These are phyloP conservation scores for Rhinoptilus africanus DNA, from an alignment of 2,113 vertebrate genomes.

Conservation along the genomic window DNA sequence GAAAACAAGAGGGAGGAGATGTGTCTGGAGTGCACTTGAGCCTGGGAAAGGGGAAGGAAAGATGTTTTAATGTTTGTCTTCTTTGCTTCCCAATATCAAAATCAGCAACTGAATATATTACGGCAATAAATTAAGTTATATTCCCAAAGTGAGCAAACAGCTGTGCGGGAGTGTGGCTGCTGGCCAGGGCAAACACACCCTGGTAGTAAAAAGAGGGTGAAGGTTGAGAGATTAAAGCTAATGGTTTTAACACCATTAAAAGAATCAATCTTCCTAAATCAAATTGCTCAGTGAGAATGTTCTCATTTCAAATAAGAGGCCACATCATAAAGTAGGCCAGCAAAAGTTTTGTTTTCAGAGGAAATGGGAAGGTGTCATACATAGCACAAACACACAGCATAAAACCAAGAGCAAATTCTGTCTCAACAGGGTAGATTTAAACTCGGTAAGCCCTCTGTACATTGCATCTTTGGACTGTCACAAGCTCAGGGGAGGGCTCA, in stretches of 20 bases:
- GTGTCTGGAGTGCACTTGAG: neutral
- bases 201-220: neutral
- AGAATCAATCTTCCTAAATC: neutral
- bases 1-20: neutral
- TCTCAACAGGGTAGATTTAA: neutral
- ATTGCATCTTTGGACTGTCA: neutral
- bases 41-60: slow-evolving; percentile 50
- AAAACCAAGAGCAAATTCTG: neutral
- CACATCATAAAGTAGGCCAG: neutral
- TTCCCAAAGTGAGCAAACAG: neutral
- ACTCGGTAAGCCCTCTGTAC: neutral
- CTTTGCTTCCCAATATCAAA: neutral
- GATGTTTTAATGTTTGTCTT: neutral
- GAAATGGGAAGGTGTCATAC: neutral
- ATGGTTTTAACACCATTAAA: neutral
- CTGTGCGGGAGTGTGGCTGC: neutral
- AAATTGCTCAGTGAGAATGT: neutral
- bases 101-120: neutral
- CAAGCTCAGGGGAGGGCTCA: neutral
- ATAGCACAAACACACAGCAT: neutral
- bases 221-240: neutral
- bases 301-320: neutral
- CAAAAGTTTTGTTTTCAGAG: neutral
- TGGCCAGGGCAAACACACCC: neutral
- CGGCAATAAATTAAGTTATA: neutral